Evolutionary conservation across 2,113 vertebrate genomes (phyloP), one percentile per base, ranked within the genome.

Genomic region (Nipponia nippon): DNA sequence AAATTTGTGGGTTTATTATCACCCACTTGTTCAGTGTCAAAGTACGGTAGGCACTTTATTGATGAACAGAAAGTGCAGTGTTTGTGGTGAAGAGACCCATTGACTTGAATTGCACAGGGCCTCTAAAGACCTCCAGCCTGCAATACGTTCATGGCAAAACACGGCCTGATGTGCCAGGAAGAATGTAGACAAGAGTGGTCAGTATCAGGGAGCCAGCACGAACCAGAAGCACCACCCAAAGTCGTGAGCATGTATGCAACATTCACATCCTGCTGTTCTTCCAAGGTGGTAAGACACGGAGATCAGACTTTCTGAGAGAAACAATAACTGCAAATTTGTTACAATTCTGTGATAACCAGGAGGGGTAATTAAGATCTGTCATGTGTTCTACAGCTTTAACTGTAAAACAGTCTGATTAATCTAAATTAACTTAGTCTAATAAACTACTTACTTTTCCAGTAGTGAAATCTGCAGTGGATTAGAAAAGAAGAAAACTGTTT

Each of bases 401-500:
- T 66, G 42, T 69, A 83, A 95, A 95, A 90, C 23, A 61, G 5
- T 32, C 49, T 40, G 53, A 73, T 73, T 84, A 71, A 85, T 76
- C 23, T 70, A 58, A 77, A 77, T 77, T 76, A 63, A 67, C 7
- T 38, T 47, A 70, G 46, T 65, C 27, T 77, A 85, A 84, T 84
- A 91, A 95, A 69, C 11, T 67, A 62, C 71, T 71, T 93, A 53
- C 11, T 63, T 94, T 80, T 88, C 36, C 36, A 50, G 23, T 36
- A 66, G 70, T 82, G 27, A 75, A 94, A 87, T 69, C 32, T 61
- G 34, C n/a, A 72, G 44, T 38, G 61, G 15, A 5, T 65, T 85
- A 83, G 27, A 80, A 78, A 80, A 55, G 16, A 87, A 93, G 38
- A 87, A 86, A 84, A 34, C 4, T 65, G 7, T 80, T 90, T 49